phyloP scores from a whole-genome alignment of 2,797 vertebrate species.

The Melanotaenia parkinsoni region DNA sequence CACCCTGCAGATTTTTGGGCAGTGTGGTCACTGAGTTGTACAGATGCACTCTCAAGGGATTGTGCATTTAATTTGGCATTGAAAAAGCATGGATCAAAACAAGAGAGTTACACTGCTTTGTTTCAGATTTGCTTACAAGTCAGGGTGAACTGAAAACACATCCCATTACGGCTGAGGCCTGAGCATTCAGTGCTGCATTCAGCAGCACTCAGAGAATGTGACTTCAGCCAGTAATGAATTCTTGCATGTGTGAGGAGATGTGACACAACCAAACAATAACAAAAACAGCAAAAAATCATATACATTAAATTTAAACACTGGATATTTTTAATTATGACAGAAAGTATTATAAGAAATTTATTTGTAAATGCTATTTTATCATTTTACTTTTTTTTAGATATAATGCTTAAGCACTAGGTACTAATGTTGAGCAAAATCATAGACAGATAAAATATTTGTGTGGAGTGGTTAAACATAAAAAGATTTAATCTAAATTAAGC shows the following conservation, averaged over 20 bases:
- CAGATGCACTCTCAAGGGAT: conserved; percentile 54
- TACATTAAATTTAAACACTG: background rate
- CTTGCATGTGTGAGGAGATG: conserved; percentile 8
- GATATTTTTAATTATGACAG: background rate
- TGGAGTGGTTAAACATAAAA: too few species aligned
- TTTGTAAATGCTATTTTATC: background rate
- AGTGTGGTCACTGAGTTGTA: conserved; percentile 54
- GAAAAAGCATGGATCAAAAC: conserved; percentile 58
- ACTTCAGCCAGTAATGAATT: conserved; percentile 32
- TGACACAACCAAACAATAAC: background rate
- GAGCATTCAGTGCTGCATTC: conserved; percentile 30
- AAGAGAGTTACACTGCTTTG: conserved; percentile 49
- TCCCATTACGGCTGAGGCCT: conserved; percentile 48
- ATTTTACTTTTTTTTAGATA: background rate
- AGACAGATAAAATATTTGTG: background rate
- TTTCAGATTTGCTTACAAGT: conserved; percentile 60
- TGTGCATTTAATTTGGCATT: conserved; percentile 64
- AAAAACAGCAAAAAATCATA: background rate
- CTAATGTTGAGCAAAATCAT: background rate
- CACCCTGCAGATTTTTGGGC: conserved; percentile 52
- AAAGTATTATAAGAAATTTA: background rate
- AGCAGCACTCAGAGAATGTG: conserved; percentile 28
- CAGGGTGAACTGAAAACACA: conserved; percentile 49
- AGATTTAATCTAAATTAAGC: too few species aligned
- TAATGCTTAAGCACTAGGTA: background rate